These are phyloP conservation scores for Crocidura indochinensis DNA, from an alignment of 2,797 vertebrate species.

Conservation along the genomic window DNA sequence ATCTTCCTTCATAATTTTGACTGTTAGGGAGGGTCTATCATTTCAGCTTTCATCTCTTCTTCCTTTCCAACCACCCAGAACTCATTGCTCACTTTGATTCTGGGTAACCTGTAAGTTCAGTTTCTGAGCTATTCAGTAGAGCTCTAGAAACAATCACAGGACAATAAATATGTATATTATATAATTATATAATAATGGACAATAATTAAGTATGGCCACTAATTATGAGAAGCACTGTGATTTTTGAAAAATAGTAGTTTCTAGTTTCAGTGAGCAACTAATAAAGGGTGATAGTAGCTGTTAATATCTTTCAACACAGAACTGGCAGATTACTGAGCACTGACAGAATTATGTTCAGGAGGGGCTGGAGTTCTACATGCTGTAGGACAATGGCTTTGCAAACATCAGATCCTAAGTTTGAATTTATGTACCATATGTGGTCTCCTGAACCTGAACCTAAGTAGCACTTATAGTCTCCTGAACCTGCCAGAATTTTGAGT, in stretches of 20 bases:
- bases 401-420: no score
- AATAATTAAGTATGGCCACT: neutral
- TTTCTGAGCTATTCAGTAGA: neutral
- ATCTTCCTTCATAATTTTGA: neutral
- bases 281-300: neutral
- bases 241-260: neutral
- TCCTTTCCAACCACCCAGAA: neutral
- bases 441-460: no score
- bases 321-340: neutral
- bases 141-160: neutral
- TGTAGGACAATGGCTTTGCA: no score
- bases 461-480: no score
- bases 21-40: neutral
- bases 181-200: constrained; percentile 42
- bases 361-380: no score
- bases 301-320: neutral
- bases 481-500: neutral
- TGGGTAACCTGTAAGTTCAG: neutral
- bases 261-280: neutral
- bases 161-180: no score
- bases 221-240: neutral
- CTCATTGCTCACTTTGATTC: neutral
- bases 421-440: no score
- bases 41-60: constrained; percentile 39
- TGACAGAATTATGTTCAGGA: neutral